Evolutionary conservation across 1,140 invertebrate species (phyloP).

Genomic region (Drosophila trapezifrons): DNA sequence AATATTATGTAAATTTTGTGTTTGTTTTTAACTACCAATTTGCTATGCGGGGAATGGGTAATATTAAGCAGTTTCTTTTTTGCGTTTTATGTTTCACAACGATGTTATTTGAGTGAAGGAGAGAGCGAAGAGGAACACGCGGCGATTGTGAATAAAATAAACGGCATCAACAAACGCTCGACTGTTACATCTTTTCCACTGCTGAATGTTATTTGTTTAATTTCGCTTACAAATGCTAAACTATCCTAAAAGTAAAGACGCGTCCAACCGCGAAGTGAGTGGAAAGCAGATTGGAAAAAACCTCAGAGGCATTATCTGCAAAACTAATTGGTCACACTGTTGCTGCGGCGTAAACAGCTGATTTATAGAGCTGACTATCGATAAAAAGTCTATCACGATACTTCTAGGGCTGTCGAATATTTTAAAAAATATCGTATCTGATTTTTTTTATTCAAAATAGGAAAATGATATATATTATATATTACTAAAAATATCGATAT

Average conservation of each 20-base stretch:
- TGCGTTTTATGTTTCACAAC: slow-evolving; percentile 32
- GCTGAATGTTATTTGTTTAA: slow-evolving; percentile 16
- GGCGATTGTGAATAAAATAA: slow-evolving; percentile 9
- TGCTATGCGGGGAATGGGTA: slow-evolving; percentile 13
- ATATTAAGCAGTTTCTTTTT: slow-evolving; percentile 41
- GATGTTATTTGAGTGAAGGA: not conserved
- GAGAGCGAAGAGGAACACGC: slow-evolving; percentile 6
- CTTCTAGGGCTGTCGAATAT: too few relatives aligned
- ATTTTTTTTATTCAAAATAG: too few relatives aligned
- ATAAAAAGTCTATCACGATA: too few relatives aligned
- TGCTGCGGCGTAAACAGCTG: too few relatives aligned
- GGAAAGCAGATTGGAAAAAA: not conserved
- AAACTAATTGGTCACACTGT: not conserved
- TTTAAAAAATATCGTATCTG: too few relatives aligned
- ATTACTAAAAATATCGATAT: too few relatives aligned
- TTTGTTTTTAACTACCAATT: slow-evolving; percentile 48
- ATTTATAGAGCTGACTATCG: too few relatives aligned
- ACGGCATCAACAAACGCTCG: slow-evolving; percentile 23
- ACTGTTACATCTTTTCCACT: slow-evolving; percentile 9
- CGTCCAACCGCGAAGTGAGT: slow-evolving; percentile 43
- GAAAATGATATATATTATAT: too few relatives aligned
- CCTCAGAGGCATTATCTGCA: not conserved
- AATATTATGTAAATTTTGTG: slow-evolving; percentile 66
- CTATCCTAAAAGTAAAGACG: slow-evolving; percentile 59
- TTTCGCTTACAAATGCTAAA: slow-evolving; percentile 46